Conservation (phyloP, 2,888 invertebrate species). For the Metalampra italica region DNA sequence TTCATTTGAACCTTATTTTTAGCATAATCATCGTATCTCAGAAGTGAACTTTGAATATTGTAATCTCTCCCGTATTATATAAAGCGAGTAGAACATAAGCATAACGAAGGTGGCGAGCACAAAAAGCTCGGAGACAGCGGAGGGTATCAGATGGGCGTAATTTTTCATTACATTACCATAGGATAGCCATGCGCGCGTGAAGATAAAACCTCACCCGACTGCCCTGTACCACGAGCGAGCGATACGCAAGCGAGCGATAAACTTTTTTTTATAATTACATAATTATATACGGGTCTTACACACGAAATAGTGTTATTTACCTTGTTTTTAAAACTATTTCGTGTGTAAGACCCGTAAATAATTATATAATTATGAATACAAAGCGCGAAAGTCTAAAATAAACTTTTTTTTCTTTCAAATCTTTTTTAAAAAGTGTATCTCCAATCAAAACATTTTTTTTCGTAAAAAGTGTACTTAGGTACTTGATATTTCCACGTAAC, state of each 20-base stretch:
- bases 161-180: slow-evolving; percentile 78
- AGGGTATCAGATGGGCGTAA: slow-evolving; percentile 44
- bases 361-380: too few relatives aligned
- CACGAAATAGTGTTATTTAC: too few relatives aligned
- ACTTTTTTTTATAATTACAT: not conserved
- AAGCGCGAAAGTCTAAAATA: too few relatives aligned
- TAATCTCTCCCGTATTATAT: slow-evolving; percentile 1
- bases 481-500: too few relatives aligned
- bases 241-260: slow-evolving; percentile 21
- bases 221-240: slow-evolving; percentile 47
- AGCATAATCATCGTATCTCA: not conserved
- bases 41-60: slow-evolving; percentile 1
- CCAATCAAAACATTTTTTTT: too few relatives aligned
- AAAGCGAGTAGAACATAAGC: slow-evolving; percentile 13
- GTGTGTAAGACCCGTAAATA: too few relatives aligned
- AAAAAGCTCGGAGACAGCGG: slow-evolving; percentile 43
- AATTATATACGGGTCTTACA: too few relatives aligned
- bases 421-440: too few relatives aligned
- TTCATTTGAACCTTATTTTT: too few relatives aligned
- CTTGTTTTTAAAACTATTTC: too few relatives aligned
- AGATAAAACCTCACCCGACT: slow-evolving; percentile 62
- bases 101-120: slow-evolving; percentile 16
- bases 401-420: too few relatives aligned
- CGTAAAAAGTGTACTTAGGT: too few relatives aligned
- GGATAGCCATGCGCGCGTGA: slow-evolving; percentile 69